Conservation (phyloP, 2,797 vertebrate species). For the Hippoglossus hippoglossus region DNA sequence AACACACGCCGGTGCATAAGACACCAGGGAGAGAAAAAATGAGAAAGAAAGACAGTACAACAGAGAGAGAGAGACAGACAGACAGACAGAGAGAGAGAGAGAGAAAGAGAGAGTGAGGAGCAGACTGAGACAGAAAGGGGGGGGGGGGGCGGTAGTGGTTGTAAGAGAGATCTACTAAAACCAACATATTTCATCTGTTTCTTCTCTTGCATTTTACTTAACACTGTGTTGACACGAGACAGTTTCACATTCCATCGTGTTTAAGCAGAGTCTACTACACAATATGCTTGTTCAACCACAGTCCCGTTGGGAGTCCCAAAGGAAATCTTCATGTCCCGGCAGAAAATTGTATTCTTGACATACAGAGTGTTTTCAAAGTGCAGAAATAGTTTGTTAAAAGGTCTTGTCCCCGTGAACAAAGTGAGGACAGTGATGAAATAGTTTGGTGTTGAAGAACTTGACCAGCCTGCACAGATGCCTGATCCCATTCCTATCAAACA, state of each 20-base stretch:
- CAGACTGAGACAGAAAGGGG: neutral
- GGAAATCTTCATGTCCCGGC: no score
- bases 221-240: neutral
- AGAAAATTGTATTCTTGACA: no score
- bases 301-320: no score
- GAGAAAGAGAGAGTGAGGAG: neutral
- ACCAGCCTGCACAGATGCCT: no score
- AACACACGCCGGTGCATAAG: constrained; percentile 71
- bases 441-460: no score
- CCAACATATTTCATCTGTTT: neutral
- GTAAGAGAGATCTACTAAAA: constrained; percentile 10
- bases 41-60: constrained; percentile 32
- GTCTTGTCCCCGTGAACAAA: no score
- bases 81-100: neutral
- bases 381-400: no score
- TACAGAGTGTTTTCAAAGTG: no score
- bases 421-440: no score
- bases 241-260: neutral
- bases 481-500: no score
- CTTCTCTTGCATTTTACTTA: constrained; percentile 5
- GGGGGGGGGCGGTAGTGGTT: neutral
- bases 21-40: constrained; percentile 47
- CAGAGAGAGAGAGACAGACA: neutral
- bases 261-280: no score
- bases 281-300: no score